Conservation (phyloP, 2,888 invertebrate genomes). For the Tipula vernalis region DNA sequence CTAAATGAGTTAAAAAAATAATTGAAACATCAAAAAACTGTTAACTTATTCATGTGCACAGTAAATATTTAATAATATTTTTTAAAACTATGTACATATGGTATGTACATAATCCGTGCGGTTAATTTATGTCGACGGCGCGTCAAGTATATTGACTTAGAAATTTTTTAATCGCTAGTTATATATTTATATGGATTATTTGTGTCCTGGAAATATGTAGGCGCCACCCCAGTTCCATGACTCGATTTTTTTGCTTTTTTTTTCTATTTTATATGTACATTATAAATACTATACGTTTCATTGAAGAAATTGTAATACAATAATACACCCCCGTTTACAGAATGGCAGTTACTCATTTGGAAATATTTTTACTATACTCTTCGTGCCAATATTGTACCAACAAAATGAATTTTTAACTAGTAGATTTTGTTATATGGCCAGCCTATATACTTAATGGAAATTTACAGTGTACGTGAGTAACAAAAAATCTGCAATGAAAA, state of each 20-base stretch:
- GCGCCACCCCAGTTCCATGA: not conserved
- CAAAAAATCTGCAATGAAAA: not conserved
- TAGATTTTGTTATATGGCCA: not conserved
- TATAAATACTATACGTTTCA: too few relatives aligned
- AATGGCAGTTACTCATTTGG: not conserved
- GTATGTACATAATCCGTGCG: not conserved
- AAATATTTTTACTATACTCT: not conserved
- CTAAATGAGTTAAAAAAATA: not conserved
- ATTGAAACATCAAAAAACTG: not conserved
- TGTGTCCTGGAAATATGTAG: not conserved
- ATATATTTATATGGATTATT: not conserved
- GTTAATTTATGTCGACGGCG: not conserved
- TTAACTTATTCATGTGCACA: not conserved
- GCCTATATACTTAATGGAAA: not conserved
- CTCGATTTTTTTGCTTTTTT: not conserved
- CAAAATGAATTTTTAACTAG: not conserved
- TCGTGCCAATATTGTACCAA: not conserved
- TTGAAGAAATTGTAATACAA: too few relatives aligned
- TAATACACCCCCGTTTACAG: not conserved
- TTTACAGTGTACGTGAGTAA: not conserved
- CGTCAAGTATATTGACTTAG: not conserved
- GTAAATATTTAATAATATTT: not conserved
- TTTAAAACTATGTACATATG: not conserved
- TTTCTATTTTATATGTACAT: not conserved
- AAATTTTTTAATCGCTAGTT: not conserved